These are phyloP conservation scores for Trachurus trachurus DNA, from an alignment of 2,797 vertebrate genomes.

Conservation along the genomic window DNA sequence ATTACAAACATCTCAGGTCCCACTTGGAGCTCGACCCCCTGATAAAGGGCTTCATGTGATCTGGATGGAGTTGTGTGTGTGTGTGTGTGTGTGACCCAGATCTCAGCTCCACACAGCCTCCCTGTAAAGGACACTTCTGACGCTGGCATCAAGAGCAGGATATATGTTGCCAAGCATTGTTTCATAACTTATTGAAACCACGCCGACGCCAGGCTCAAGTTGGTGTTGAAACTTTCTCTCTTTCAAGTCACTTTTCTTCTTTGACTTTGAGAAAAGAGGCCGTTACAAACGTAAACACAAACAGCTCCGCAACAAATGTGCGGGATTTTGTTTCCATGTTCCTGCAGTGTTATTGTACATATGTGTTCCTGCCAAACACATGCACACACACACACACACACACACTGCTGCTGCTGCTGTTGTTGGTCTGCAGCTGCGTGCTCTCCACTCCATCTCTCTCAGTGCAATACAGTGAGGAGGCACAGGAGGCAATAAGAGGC, in stretches of 20 bases:
- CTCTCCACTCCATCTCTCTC: constrained; percentile 67
- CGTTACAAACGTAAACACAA: constrained; percentile 44
- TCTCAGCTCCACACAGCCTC: background rate
- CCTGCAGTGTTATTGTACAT: constrained; percentile 61
- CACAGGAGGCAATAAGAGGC: constrained; percentile 75
- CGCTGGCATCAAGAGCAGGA: background rate
- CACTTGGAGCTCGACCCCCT: background rate
- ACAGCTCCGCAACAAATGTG: constrained; percentile 51
- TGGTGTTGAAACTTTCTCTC: background rate
- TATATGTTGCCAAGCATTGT: background rate
- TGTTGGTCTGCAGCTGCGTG: constrained; percentile 70
- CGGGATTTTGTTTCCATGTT: constrained; percentile 38
- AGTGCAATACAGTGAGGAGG: constrained; percentile 59
- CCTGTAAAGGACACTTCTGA: too few species aligned
- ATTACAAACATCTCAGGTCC: background rate
- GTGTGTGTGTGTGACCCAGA: background rate
- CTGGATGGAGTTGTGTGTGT: background rate
- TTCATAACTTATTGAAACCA: background rate
- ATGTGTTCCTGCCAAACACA: constrained; percentile 40
- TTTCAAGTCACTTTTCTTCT: background rate
- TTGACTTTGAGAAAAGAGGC: constrained; percentile 8
- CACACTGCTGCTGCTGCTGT: constrained; percentile 33
- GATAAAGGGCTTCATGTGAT: background rate
- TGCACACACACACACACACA: constrained; percentile 25
- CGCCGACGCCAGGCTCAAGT: background rate